Conservation (phyloP, 2,888 invertebrate genomes). For the Drosophila fungiperda region DNA sequence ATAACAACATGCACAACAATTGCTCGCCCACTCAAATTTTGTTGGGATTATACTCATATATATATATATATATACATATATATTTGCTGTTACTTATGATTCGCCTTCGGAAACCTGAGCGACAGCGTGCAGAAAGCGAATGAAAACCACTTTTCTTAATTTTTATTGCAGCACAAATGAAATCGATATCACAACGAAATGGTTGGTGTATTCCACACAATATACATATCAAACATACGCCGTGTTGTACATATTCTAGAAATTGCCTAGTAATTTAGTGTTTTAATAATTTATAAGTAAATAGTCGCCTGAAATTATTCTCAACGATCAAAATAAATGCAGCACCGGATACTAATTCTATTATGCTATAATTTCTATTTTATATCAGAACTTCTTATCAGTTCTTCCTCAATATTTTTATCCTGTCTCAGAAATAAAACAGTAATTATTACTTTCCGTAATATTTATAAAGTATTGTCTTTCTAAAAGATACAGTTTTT, state of each 20-base stretch:
- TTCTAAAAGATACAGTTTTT: too few species aligned
- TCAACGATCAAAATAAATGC: not conserved
- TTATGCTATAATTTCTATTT: too few species aligned
- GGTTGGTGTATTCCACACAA: not conserved
- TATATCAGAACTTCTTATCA: too few species aligned
- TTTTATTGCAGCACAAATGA: slow-evolving; percentile 48
- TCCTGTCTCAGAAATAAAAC: not conserved
- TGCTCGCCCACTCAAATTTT: slow-evolving; percentile 28
- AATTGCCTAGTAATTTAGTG: not conserved
- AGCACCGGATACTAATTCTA: too few species aligned
- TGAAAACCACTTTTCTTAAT: slow-evolving; percentile 70
- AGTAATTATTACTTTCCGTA: too few species aligned
- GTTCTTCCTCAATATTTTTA: not conserved
- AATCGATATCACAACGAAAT: slow-evolving; percentile 47
- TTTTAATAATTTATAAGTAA: not conserved
- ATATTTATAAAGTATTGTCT: too few species aligned
- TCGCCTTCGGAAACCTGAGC: slow-evolving; percentile 43
- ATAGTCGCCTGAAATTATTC: not conserved
- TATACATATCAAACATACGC: slow-evolving; percentile 39
- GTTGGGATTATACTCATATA: slow-evolving; percentile 2
- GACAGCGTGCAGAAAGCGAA: slow-evolving; percentile 41
- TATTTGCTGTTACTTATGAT: slow-evolving; percentile 8
- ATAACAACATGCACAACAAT: slow-evolving; percentile 14
- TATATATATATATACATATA: not conserved
- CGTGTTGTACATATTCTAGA: not conserved